These are phyloP conservation scores for Psittacula echo DNA, from an alignment of 2,797 vertebrate species.

Conservation along the genomic window DNA sequence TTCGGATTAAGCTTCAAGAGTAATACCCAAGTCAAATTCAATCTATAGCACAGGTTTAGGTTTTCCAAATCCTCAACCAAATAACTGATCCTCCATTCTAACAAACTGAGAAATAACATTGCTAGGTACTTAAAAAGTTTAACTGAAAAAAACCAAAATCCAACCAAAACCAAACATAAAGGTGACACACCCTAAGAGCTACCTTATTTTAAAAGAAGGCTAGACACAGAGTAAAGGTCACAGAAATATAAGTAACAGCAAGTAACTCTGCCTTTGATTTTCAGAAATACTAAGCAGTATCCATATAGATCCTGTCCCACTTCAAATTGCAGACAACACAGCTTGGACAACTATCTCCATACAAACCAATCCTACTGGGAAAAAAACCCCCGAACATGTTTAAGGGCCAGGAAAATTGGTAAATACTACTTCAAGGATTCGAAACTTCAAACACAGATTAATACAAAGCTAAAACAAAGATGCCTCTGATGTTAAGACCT, in stretches of 20 bases:
- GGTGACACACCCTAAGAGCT: fast-evolving
- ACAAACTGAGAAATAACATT: background rate
- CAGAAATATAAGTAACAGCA: background rate
- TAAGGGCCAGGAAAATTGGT: background rate
- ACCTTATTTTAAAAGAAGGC: background rate
- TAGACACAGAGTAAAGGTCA: background rate
- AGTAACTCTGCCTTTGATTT: background rate
- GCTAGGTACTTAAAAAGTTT: background rate
- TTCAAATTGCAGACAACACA: background rate
- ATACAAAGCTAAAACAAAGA: background rate
- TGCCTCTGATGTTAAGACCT: background rate
- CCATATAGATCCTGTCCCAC: background rate
- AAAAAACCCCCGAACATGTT: background rate
- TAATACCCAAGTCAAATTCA: background rate
- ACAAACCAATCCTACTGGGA: background rate
- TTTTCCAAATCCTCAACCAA: background rate
- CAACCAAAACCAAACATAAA: background rate
- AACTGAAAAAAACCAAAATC: background rate
- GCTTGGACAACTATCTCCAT: background rate
- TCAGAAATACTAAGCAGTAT: background rate
- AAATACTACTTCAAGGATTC: background rate
- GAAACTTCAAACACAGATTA: background rate
- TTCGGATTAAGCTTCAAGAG: background rate
- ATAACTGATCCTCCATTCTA: background rate
- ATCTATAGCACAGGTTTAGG: background rate